Evolutionary conservation across 2,888 invertebrate species (phyloP), one percentile per base, ranked within the genome.

Genomic region (Amiota mariae): DNA sequence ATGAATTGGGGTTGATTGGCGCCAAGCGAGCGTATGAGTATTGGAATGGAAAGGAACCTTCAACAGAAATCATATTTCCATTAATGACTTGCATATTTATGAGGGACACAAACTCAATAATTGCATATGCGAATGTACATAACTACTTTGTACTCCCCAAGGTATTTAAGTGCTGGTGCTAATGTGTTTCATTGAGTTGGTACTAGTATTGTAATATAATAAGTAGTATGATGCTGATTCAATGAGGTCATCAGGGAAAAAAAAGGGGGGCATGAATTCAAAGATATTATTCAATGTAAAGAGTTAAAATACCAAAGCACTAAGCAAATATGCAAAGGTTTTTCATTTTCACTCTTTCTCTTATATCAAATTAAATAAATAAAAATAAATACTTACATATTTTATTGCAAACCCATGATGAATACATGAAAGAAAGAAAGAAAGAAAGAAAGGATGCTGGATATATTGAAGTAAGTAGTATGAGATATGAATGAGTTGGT

Each of bases 81-180:
- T 85, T 85, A 83, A 83, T 83, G 84, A 83, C 83, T 83, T 85
- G 83, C 85, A 83, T 83, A 83, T 83, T 83, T 85, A 83, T 85
- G 81, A 81, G 78, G n/a, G 10, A 36, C 36, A 36, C 6, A 36
- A 36, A 59, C 10, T 59, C 11, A 11, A n/a, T 57, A 18, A 18
- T 2, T 12, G 18, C 20, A 12, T 6, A 36, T 59, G 20, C 59
- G 8, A 15, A 2, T 59, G 6, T 11, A 15, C 24, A 24, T 24
- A 24, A 59, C 54, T 54, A 54, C 54, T 51, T 24, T n/a, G 10
- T 9, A 36, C 20, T 54, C 67, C 51, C 67, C 67, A 68, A 51
- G 67, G 51, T 68, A 68, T 54, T 68, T 51, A 54, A 54, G 24
- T 36, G 36, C 67, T 68, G 54, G 13, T 54, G 67, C 67, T 68